Percentiles rank a stretch among this genome's conserved stretches.
Evolutionary conservation across 2,797 vertebrate genomes (phyloP).

Genomic region (Eleutherodactylus coqui): DNA sequence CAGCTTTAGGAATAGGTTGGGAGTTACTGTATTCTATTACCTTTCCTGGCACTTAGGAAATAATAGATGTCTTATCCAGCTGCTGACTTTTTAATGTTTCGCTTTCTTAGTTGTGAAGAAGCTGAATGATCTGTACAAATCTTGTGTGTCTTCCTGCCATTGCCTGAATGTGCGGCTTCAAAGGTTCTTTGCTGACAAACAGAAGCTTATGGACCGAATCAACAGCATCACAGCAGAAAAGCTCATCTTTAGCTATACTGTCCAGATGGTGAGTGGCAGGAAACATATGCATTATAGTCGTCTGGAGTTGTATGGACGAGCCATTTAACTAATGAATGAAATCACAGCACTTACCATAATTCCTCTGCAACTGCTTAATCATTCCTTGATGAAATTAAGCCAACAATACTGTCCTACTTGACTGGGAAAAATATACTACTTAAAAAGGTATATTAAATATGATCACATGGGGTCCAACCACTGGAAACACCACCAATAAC

Average conservation of each 20-base stretch:
- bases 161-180: conserved; percentile 87
- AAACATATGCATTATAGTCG: not conserved
- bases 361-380: not conserved
- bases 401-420: not conserved
- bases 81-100: conserved; percentile 43
- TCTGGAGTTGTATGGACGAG: not conserved
- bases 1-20: not conserved
- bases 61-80: not conserved
- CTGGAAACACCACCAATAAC: no score
- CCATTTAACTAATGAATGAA: not conserved
- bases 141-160: conserved; percentile 88
- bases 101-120: conserved; percentile 84
- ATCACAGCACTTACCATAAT: not conserved
- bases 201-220: conserved; percentile 93
- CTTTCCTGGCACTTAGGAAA: not conserved
- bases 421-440: not conserved
- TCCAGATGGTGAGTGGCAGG: conserved; percentile 85
- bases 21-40: not conserved
- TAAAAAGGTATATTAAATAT: not conserved
- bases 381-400: not conserved
- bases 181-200: conserved; percentile 92
- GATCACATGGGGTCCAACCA: no score
- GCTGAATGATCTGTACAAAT: conserved; percentile 93
- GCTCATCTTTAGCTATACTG: conserved; percentile 91
- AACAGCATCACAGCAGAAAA: conserved; percentile 91